phyloP scores from a whole-genome alignment of 2,113 vertebrate species.

The Notarius lentiginosus region DNA sequence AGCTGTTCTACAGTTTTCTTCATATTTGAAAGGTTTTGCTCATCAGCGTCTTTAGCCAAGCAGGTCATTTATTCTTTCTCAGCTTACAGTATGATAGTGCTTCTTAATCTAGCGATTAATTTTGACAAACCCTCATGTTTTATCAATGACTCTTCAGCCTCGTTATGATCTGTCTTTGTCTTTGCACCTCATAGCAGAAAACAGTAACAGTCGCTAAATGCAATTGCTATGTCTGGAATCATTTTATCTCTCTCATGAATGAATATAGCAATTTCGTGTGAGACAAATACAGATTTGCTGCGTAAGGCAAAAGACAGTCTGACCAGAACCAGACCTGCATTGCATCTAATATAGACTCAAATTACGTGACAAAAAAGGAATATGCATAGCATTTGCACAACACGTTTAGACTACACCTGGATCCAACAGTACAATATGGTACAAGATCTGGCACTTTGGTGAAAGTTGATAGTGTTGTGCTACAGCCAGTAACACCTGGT shows the following conservation, averaged over 20 bases:
- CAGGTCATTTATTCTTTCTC: neutral
- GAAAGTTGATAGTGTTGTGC: conserved; percentile 39
- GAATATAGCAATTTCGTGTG: neutral
- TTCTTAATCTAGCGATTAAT: neutral
- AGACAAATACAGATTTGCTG: neutral
- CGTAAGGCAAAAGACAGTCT: neutral
- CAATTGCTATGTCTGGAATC: neutral
- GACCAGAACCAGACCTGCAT: conserved; percentile 16
- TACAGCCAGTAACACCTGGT: conserved; percentile 32
- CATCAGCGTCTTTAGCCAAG: neutral
- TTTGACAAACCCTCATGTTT: neutral
- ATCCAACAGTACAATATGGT: conserved; percentile 24
- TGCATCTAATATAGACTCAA: conserved; percentile 13
- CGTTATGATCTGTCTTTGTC: neutral
- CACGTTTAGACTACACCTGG: conserved; percentile 14
- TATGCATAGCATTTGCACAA: conserved; percentile 21
- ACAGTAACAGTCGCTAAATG: neutral
- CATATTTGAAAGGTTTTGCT: neutral
- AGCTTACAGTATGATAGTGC: neutral
- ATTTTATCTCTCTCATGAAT: neutral
- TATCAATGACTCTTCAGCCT: neutral
- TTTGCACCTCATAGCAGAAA: neutral
- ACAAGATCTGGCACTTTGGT: neutral
- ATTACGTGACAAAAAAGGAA: neutral
- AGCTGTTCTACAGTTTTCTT: neutral